These are phyloP conservation scores for Sebastes glaucus DNA, from an alignment of 2,797 vertebrate genomes.

Conservation along the genomic window DNA sequence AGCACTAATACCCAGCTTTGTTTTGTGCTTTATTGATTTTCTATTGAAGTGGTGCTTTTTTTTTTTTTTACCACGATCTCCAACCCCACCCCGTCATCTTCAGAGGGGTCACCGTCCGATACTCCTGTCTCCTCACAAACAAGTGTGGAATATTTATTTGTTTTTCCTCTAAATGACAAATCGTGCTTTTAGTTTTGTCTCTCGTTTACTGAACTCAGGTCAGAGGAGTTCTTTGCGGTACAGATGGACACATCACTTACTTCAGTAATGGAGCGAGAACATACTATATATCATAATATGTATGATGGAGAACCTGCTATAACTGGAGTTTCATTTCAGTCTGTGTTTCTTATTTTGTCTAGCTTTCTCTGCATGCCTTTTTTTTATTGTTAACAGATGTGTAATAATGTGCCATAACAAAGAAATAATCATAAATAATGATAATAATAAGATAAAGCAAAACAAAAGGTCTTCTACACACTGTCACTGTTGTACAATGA, in stretches of 20 bases:
- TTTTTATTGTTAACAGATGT: not conserved
- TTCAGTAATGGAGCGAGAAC: not conserved
- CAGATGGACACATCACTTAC: not conserved
- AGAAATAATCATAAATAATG: not conserved
- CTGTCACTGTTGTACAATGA: not conserved
- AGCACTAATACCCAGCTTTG: constrained; percentile 45
- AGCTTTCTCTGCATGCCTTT: not conserved
- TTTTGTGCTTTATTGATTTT: constrained; percentile 63
- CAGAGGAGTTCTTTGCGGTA: not conserved
- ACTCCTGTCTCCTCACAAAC: not conserved
- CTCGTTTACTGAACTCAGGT: not conserved
- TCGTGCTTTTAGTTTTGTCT: not conserved
- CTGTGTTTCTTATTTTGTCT: not conserved
- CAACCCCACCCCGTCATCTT: constrained; percentile 12
- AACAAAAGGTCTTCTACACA: constrained; percentile 23
- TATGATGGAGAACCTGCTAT: not conserved
- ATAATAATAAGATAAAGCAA: not conserved
- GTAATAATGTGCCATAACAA: not conserved
- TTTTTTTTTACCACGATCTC: constrained; percentile 12
- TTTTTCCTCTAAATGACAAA: not conserved
- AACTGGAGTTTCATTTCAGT: not conserved
- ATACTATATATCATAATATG: not conserved
- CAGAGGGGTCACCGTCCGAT: constrained; percentile 7
- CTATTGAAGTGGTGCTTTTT: constrained; percentile 43
- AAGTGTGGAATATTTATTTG: not conserved